A percentile compares a stretch with the other conserved stretches of the same genome.
These are phyloP conservation scores for Aquatica leii DNA, from an alignment of 2,888 invertebrate species.

Conservation along the genomic window DNA sequence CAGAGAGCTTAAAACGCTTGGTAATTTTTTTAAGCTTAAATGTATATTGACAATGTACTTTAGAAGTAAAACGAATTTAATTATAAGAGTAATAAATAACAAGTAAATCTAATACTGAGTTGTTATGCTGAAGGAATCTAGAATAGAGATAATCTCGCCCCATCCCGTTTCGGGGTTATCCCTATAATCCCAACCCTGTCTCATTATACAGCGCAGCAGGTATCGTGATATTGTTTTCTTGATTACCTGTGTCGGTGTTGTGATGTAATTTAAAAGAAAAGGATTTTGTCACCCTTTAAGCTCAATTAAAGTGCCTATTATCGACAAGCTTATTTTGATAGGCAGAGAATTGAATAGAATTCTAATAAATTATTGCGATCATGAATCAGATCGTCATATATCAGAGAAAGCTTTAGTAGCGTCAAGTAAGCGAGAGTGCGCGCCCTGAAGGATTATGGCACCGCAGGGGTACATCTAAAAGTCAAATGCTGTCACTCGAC, in stretches of 20 bases:
- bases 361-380: conserved; percentile 21
- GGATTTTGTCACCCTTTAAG: conserved; percentile 5
- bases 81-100: conserved; percentile 48
- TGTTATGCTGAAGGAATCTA: conserved; percentile 46
- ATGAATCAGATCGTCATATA: conserved; percentile 37
- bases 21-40: too few species aligned
- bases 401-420: conserved; percentile 41
- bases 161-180: conserved; percentile 48
- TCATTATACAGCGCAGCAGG: conserved; percentile 60
- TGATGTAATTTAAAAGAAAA: conserved; percentile 31
- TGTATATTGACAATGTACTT: background rate
- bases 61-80: conserved; percentile 41
- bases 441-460: conserved; percentile 52
- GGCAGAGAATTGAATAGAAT: conserved; percentile 6
- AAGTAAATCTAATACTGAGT: conserved; percentile 42
- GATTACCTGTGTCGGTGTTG: conserved; percentile 54
- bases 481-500: conserved; percentile 61
- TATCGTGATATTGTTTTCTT: conserved; percentile 63
- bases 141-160: conserved; percentile 53
- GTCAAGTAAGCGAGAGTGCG: conserved; percentile 45
- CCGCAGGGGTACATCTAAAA: conserved; percentile 61
- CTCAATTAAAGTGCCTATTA: conserved; percentile 7
- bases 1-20: too few species aligned
- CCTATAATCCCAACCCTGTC: conserved; percentile 53
- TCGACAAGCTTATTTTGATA: background rate